phyloP scores from a whole-genome alignment of 2,888 invertebrate species.

The Tinea pellionella region DNA sequence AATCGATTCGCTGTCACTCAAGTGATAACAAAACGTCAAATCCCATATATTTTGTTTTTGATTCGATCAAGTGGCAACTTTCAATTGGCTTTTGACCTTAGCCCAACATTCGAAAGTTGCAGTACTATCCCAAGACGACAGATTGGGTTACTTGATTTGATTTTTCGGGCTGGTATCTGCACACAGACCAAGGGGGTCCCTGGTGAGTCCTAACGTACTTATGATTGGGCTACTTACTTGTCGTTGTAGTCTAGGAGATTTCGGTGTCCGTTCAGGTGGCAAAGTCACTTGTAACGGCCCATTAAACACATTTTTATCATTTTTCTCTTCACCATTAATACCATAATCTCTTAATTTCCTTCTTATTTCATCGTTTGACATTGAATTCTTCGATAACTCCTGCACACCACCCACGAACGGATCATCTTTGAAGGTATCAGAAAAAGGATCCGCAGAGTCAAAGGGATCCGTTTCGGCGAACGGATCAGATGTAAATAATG shows the following conservation, averaged over 20 bases:
- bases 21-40: too few relatives aligned
- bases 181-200: too few relatives aligned
- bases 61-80: too few relatives aligned
- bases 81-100: too few relatives aligned
- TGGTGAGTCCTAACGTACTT: too few relatives aligned
- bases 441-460: conserved; percentile 76
- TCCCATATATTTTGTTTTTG: too few relatives aligned
- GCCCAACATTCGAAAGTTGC: too few relatives aligned
- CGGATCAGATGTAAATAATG: conserved; percentile 68
- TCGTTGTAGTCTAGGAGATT: conserved; percentile 52
- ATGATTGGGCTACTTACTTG: conserved; percentile 45
- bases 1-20: too few relatives aligned
- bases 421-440: conserved; percentile 71
- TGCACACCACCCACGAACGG: conserved; percentile 66
- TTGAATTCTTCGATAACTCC: conserved; percentile 43
- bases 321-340: conserved; percentile 27
- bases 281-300: conserved; percentile 77
- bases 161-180: too few relatives aligned
- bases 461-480: conserved; percentile 80
- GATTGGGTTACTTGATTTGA: too few relatives aligned
- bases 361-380: conserved; percentile 37
- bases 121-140: too few relatives aligned
- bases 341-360: conserved; percentile 30
- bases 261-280: conserved; percentile 71
- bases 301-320: conserved; percentile 60